phyloP scores from a whole-genome alignment of 2,888 invertebrate species.

The Desoria tigrina region DNA sequence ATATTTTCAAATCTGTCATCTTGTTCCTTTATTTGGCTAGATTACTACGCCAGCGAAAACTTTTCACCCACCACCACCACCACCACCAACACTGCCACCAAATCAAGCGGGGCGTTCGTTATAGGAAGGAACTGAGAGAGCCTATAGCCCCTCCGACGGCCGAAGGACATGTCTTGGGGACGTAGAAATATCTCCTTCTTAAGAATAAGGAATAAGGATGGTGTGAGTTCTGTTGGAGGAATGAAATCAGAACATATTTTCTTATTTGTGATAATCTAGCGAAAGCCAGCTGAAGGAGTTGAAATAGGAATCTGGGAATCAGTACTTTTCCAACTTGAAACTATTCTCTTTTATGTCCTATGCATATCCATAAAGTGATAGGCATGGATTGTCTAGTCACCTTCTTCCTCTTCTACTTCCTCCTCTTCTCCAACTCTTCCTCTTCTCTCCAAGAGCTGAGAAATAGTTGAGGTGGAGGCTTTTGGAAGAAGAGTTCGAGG shows the following conservation, averaged over 20 bases:
- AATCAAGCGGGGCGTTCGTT: background rate
- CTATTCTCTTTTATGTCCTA: too few species aligned
- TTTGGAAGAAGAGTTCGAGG: too few species aligned
- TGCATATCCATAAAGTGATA: too few species aligned
- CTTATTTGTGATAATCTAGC: background rate
- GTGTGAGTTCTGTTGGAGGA: background rate
- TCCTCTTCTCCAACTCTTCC: too few species aligned
- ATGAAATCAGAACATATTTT: conserved; percentile 15
- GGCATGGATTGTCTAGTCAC: too few species aligned
- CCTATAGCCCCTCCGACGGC: background rate
- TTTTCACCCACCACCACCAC: conserved; percentile 26
- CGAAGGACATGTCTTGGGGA: background rate
- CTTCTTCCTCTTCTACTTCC: too few species aligned
- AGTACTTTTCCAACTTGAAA: too few species aligned
- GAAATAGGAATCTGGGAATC: too few species aligned
- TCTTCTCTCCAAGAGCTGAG: too few species aligned
- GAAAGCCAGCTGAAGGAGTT: too few species aligned
- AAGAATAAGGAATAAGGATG: conserved; percentile 7
- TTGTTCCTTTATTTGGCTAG: conserved; percentile 34
- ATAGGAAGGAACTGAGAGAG: too few species aligned
- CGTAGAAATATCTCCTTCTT: background rate
- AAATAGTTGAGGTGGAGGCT: too few species aligned
- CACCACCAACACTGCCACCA: background rate
- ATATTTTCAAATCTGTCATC: conserved; percentile 54
- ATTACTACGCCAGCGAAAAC: conserved; percentile 26